phyloP scores from a whole-genome alignment of 1,140 invertebrate genomes.

The Paramacrobiotus metropolitanus region DNA sequence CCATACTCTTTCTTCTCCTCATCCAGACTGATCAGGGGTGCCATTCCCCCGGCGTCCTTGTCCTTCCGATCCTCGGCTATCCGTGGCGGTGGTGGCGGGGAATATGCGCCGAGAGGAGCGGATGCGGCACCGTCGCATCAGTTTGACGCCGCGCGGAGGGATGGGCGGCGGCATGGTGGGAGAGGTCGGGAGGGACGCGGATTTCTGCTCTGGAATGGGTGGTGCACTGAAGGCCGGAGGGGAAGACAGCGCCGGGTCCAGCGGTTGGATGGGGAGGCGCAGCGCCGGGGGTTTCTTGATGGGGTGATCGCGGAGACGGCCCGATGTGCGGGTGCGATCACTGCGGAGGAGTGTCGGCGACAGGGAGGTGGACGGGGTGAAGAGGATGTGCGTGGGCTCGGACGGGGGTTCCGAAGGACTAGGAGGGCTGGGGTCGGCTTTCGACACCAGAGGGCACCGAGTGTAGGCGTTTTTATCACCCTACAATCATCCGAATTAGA shows the following conservation, averaged over 20 bases:
- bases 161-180: slow-evolving; percentile 3
- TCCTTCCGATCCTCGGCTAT: background rate
- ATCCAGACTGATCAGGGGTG: background rate
- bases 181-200: no score
- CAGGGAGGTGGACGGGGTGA: background rate
- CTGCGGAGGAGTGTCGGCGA: background rate
- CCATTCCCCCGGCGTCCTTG: background rate
- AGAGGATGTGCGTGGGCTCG: background rate
- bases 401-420: background rate
- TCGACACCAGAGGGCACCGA: background rate
- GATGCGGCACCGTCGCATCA: background rate
- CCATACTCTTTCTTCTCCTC: background rate
- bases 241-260: background rate
- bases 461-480: background rate
- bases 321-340: background rate
- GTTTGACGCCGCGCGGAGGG: background rate
- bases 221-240: background rate
- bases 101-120: background rate
- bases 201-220: background rate
- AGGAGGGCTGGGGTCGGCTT: background rate
- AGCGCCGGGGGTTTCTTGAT: background rate
- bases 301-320: slow-evolving; percentile 13
- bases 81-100: background rate
- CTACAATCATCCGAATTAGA: no score
- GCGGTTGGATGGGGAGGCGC: slow-evolving; percentile 1